Evolutionary conservation across 2,888 invertebrate species (phyloP).

Genomic region (Pristionchus arcanus): DNA sequence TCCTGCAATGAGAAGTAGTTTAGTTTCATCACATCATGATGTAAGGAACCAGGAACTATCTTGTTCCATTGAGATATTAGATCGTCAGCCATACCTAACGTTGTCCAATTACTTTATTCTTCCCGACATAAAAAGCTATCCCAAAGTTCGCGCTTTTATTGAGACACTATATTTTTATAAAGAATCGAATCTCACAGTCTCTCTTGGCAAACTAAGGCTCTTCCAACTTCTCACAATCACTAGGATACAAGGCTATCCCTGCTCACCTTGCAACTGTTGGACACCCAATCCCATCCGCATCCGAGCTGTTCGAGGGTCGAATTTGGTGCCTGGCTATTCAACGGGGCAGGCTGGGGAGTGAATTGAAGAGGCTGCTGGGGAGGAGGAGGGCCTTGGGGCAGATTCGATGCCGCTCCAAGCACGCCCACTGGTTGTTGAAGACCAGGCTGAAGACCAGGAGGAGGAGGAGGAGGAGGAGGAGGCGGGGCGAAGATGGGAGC

Average conservation of each 20-base stretch:
- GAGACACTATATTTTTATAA: neutral
- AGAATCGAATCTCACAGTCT: neutral
- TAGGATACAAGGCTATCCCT: too few relatives aligned
- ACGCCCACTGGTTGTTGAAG: neutral
- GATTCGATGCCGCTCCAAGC: neutral
- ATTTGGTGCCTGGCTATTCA: constrained; percentile 56
- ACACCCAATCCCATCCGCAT: constrained; percentile 75
- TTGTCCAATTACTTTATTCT: too few relatives aligned
- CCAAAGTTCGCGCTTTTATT: neutral
- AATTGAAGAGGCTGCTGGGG: neutral
- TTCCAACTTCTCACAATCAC: too few relatives aligned
- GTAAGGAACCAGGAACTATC: too few relatives aligned
- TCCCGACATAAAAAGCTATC: too few relatives aligned
- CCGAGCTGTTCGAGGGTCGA: constrained; percentile 73
- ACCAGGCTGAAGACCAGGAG: too few relatives aligned
- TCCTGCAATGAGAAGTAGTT: neutral
- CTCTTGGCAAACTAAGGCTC: too few relatives aligned
- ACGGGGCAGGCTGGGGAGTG: neutral
- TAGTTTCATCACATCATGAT: neutral
- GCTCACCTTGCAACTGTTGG: constrained; percentile 73
- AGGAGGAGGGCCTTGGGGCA: neutral
- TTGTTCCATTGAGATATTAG: too few relatives aligned
- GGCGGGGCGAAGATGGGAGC: neutral
- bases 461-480: neutral
- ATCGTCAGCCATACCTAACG: too few relatives aligned